phyloP scores from a whole-genome alignment of 2,888 invertebrate genomes.

The Pegoplata infirma region DNA sequence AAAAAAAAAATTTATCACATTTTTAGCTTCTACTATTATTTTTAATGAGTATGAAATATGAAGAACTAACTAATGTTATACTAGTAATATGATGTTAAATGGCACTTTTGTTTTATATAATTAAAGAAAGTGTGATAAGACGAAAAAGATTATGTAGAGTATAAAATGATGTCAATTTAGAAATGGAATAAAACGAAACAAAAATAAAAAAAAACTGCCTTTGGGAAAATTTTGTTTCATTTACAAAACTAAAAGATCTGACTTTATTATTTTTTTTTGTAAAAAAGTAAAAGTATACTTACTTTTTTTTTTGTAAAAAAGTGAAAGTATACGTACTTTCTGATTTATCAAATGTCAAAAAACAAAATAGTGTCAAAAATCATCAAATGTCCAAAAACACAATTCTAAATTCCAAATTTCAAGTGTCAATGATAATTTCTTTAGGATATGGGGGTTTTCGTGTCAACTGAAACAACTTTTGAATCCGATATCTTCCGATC shows the following conservation, averaged over 20 bases:
- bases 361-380: too few species aligned
- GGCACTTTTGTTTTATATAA: slow-evolving; percentile 2
- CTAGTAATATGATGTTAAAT: background rate
- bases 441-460: too few species aligned
- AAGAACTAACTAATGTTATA: background rate
- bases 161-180: background rate
- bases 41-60: background rate
- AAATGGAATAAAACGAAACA: background rate
- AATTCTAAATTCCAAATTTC: too few species aligned
- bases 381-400: too few species aligned
- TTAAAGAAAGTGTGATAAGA: background rate
- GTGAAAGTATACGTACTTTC: too few species aligned
- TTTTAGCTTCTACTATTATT: background rate
- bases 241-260: background rate
- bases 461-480: too few species aligned
- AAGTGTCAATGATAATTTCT: too few species aligned
- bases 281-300: background rate
- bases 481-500: too few species aligned
- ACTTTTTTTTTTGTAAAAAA: background rate
- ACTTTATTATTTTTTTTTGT: background rate
- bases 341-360: too few species aligned
- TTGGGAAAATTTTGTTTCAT: too few species aligned
- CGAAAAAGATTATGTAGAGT: background rate
- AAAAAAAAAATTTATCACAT: background rate
- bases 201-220: background rate